phyloP scores from a whole-genome alignment of 2,113 vertebrate genomes.

The Thymallus thymallus region DNA sequence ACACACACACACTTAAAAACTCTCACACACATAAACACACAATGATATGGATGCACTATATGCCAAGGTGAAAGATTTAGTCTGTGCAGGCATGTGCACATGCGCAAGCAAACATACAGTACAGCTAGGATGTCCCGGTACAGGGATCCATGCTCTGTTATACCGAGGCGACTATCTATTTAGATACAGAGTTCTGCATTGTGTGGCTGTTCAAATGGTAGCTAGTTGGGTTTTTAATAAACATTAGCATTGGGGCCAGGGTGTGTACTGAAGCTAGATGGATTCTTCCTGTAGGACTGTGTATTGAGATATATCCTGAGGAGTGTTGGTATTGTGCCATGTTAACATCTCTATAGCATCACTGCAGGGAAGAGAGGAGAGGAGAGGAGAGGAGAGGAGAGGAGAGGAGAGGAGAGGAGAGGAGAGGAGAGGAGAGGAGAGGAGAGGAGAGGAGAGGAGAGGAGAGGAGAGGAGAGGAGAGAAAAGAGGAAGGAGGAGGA shows the following conservation, averaged over 20 bases:
- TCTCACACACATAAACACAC: constrained; percentile 6
- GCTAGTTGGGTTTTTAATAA: constrained; percentile 67
- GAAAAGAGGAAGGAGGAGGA: constrained; percentile 29
- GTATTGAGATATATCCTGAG: constrained; percentile 51
- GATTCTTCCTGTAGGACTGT: constrained; percentile 59
- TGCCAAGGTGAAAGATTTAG: background rate
- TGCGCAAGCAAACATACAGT: too few species aligned
- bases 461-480: too few species aligned
- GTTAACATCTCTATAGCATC: constrained; percentile 66
- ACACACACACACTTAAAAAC: background rate
- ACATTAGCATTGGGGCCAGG: constrained; percentile 57
- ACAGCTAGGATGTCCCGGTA: too few species aligned
- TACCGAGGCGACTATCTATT: background rate
- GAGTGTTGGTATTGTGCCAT: constrained; percentile 68
- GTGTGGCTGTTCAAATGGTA: constrained; percentile 52
- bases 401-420: too few species aligned
- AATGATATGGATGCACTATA: background rate
- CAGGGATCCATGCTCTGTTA: too few species aligned
- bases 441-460: too few species aligned
- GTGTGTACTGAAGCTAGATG: constrained; percentile 40
- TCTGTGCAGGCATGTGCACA: too few species aligned
- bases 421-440: too few species aligned
- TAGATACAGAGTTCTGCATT: too few species aligned
- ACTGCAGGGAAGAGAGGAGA: constrained; percentile 43
- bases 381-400: constrained; percentile 34